These are phyloP conservation scores for Aphis craccivora DNA, from an alignment of 1,140 invertebrate genomes.

Conservation along the genomic window DNA sequence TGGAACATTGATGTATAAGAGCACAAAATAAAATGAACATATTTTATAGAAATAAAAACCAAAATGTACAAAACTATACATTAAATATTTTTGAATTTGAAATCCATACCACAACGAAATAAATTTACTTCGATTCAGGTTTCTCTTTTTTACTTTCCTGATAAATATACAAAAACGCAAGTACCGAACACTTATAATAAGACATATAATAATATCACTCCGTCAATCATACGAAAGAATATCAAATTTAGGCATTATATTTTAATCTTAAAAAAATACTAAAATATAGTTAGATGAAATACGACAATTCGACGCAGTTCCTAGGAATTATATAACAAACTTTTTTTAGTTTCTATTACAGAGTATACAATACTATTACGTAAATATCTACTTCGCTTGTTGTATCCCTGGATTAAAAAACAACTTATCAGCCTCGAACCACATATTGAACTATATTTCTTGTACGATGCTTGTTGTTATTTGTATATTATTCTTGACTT, in stretches of 20 bases:
- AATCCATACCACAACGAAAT: background rate
- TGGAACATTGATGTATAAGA: background rate
- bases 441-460: background rate
- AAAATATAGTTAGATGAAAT: background rate
- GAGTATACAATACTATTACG: background rate
- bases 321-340: background rate
- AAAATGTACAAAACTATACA: background rate
- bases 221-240: background rate
- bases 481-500: background rate
- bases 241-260: background rate
- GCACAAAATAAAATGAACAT: background rate
- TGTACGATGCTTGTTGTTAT: background rate
- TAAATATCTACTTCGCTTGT: background rate
- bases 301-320: background rate
- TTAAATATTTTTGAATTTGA: background rate
- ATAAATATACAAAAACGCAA: background rate
- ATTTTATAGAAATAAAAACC: background rate
- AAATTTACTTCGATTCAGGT: background rate
- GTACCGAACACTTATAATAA: background rate
- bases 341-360: background rate
- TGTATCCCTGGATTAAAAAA: background rate
- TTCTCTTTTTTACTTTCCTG: background rate
- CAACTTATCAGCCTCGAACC: background rate
- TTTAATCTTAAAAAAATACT: background rate
- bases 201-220: background rate